Percentiles rank a stretch among this genome's conserved stretches.
Evolutionary conservation across 2,888 invertebrate genomes (phyloP).

Genomic region (Rhogogaster chlorosoma): DNA sequence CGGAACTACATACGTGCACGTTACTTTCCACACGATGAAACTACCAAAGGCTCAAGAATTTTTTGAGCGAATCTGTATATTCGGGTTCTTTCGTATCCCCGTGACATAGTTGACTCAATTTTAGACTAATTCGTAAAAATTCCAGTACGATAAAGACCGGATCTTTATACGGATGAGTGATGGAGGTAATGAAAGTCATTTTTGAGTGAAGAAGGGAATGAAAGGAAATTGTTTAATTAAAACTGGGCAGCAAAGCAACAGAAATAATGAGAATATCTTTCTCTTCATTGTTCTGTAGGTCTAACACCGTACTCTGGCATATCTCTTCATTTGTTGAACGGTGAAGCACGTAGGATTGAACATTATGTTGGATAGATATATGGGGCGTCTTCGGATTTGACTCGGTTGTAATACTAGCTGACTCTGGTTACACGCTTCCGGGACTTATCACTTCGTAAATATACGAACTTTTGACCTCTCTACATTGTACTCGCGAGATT

Average conservation of each 20-base stretch:
- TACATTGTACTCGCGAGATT: neutral
- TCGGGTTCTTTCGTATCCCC: too few species aligned
- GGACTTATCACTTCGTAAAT: neutral
- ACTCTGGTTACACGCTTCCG: neutral
- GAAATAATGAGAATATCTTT: neutral
- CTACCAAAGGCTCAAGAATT: neutral
- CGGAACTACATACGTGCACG: neutral
- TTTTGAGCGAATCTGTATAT: neutral
- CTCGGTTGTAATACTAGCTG: neutral
- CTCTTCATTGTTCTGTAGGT: neutral
- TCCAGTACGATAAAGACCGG: neutral
- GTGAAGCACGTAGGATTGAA: neutral
- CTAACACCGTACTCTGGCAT: neutral
- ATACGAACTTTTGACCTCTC: constrained; percentile 3
- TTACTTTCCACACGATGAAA: neutral
- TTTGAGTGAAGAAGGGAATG: neutral
- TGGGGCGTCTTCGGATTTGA: neutral
- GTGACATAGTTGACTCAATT: too few species aligned
- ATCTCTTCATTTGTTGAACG: neutral
- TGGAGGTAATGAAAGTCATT: neutral
- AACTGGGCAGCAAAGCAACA: neutral
- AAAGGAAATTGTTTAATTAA: neutral
- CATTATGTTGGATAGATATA: neutral
- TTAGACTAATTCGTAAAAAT: too few species aligned
- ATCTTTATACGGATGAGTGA: neutral